phyloP scores from a whole-genome alignment of 1,140 invertebrate species.

The Leptopilina boulardi region DNA sequence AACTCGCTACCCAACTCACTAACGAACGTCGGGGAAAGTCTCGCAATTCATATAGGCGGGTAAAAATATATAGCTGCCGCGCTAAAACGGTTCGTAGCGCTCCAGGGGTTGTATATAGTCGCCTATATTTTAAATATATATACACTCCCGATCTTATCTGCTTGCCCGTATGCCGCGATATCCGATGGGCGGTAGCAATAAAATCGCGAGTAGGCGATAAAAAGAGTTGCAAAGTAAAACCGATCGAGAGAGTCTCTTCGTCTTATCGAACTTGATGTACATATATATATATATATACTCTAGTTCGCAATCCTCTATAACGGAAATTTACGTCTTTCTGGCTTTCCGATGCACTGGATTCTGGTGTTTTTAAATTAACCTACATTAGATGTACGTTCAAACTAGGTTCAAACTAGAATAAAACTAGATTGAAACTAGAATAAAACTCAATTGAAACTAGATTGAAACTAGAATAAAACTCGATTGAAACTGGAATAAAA shows the following conservation, averaged over 20 bases:
- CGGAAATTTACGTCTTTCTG: neutral
- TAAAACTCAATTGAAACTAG: no score
- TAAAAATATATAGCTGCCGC: conserved; percentile 55
- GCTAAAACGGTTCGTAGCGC: conserved; percentile 50
- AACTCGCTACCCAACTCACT: conserved; percentile 36
- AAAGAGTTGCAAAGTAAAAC: neutral
- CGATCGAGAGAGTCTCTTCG: neutral
- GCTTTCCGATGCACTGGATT: neutral
- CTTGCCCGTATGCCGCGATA: conserved; percentile 52
- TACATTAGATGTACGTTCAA: no score
- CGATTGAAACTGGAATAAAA: no score
- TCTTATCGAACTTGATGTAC: neutral
- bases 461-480: no score
- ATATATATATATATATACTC: neutral
- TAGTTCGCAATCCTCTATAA: neutral
- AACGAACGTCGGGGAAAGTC: conserved; percentile 51
- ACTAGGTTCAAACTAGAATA: no score
- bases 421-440: no score
- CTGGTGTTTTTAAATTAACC: no score
- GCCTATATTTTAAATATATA: conserved; percentile 27
- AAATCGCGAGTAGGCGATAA: conserved; percentile 23
- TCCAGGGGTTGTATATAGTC: conserved; percentile 49
- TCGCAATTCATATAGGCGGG: conserved; percentile 37
- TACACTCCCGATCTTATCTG: conserved; percentile 48
- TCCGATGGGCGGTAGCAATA: conserved; percentile 6